A percentile compares a stretch with the other conserved stretches of the same genome.
These are phyloP conservation scores for Thymelicus sylvestris DNA, from an alignment of 2,888 invertebrate genomes.

Conservation along the genomic window DNA sequence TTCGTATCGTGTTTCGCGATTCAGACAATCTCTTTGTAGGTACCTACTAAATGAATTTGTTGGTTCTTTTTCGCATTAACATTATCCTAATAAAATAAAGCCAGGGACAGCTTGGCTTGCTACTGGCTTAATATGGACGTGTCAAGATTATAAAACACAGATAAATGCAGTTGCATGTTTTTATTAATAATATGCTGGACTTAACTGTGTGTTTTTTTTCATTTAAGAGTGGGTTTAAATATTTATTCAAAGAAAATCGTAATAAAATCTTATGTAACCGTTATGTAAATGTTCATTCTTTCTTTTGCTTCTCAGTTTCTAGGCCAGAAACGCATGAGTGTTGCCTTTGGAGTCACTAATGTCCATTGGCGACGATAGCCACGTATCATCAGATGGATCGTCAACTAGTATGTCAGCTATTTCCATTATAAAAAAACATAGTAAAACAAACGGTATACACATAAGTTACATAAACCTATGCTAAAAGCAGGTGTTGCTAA, in stretches of 20 bases:
- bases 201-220: background rate
- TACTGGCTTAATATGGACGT: constrained; percentile 28
- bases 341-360: too few relatives aligned
- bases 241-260: too few relatives aligned
- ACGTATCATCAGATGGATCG: too few relatives aligned
- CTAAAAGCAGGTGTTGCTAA: background rate
- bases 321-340: too few relatives aligned
- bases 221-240: background rate
- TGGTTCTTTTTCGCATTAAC: constrained; percentile 41
- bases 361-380: too few relatives aligned
- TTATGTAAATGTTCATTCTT: too few relatives aligned
- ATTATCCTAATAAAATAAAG: constrained; percentile 31
- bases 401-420: too few relatives aligned
- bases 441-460: too few relatives aligned
- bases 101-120: constrained; percentile 9
- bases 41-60: constrained; percentile 46
- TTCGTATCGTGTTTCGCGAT: constrained; percentile 34
- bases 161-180: too few relatives aligned
- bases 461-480: background rate
- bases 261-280: too few relatives aligned
- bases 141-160: constrained; percentile 9
- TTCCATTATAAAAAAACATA: too few relatives aligned
- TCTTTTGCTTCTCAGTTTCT: too few relatives aligned
- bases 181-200: background rate
- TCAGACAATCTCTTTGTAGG: constrained; percentile 44